A percentile compares a stretch with the other conserved stretches of the same genome.
Conservation (phyloP, 92 coral and sea anemone genomes). For the Pocillopora meandrina region DNA sequence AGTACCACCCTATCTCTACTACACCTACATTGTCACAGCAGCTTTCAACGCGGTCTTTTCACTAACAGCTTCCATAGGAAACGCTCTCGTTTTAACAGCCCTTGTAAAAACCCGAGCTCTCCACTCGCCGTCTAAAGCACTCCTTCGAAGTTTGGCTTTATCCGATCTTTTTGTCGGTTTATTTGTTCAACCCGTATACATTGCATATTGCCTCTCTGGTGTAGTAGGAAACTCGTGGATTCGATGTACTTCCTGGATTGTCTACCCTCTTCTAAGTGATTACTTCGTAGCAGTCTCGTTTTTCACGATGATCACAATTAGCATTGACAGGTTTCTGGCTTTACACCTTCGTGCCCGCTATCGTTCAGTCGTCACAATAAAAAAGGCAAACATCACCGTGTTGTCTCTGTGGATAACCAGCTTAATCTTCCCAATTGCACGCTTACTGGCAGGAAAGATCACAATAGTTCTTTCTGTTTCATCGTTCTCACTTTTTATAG, state of each 20-base stretch:
- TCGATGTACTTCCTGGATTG: slow-evolving; percentile 36
- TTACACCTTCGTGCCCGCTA: slow-evolving; percentile 31
- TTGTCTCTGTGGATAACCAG: slow-evolving; percentile 28
- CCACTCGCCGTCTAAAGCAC: slow-evolving; percentile 40
- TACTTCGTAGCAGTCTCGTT: slow-evolving; percentile 33
- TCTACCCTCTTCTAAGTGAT: slow-evolving; percentile 30
- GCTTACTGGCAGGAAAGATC: slow-evolving; percentile 18
- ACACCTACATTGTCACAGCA: slow-evolving; percentile 29
- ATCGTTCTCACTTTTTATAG: slow-evolving; percentile 12
- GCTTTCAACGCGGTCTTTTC: slow-evolving; percentile 31
- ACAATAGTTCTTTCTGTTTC: slow-evolving; percentile 10
- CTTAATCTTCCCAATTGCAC: slow-evolving; percentile 27
- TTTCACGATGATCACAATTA: slow-evolving; percentile 39
- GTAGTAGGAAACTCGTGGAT: not conserved
- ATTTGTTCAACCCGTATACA: slow-evolving; percentile 37
- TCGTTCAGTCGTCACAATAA: slow-evolving; percentile 33
- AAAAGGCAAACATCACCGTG: slow-evolving; percentile 34
- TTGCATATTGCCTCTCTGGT: slow-evolving; percentile 32
- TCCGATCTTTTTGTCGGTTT: slow-evolving; percentile 40
- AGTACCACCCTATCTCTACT: slow-evolving; percentile 29
- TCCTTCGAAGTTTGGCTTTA: slow-evolving; percentile 30
- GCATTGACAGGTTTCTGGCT: slow-evolving; percentile 40
- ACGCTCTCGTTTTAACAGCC: slow-evolving; percentile 30
- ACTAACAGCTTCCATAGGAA: slow-evolving; percentile 26
- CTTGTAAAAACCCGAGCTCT: slow-evolving; percentile 35